Conservation (phyloP, 92 coral and sea anemone genomes). For the Bergia puertoricense region DNA sequence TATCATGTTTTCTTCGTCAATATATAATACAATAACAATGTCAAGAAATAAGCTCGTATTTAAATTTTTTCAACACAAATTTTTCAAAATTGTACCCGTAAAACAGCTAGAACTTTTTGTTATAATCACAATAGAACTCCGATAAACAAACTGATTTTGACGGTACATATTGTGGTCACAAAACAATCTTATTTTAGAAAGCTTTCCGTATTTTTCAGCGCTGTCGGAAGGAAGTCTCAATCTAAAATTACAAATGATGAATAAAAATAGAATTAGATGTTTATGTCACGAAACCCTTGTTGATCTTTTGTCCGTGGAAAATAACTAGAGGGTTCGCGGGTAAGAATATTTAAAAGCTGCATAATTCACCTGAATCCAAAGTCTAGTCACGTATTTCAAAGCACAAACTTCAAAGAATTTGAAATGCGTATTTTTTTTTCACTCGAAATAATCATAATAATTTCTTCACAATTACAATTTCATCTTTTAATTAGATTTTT, state of each 20-base stretch:
- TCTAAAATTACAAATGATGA: background rate
- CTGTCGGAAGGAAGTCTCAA: background rate
- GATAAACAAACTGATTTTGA: too few relatives aligned
- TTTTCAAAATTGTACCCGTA: background rate
- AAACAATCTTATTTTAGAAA: background rate
- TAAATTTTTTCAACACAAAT: background rate
- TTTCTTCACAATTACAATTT: background rate
- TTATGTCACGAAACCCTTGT: background rate
- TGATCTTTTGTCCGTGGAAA: slow-evolving; percentile 3
- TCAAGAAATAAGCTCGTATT: background rate
- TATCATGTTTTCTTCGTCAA: background rate
- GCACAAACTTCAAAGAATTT: background rate
- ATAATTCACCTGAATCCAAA: background rate
- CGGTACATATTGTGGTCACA: background rate
- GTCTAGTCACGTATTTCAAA: slow-evolving; percentile 1
- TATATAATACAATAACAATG: background rate
- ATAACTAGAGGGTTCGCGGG: background rate
- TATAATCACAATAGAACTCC: background rate
- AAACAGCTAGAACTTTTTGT: background rate
- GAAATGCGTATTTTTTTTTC: background rate
- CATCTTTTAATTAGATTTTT: slow-evolving; percentile 18
- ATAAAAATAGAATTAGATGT: background rate
- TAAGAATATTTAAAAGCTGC: slow-evolving; percentile 19
- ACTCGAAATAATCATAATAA: background rate
- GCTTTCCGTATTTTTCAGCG: slow-evolving; percentile 46